Evolutionary conservation across 1,140 invertebrate genomes (phyloP), one percentile per base, ranked within the genome.

Genomic region (Zaprionus taronus): DNA sequence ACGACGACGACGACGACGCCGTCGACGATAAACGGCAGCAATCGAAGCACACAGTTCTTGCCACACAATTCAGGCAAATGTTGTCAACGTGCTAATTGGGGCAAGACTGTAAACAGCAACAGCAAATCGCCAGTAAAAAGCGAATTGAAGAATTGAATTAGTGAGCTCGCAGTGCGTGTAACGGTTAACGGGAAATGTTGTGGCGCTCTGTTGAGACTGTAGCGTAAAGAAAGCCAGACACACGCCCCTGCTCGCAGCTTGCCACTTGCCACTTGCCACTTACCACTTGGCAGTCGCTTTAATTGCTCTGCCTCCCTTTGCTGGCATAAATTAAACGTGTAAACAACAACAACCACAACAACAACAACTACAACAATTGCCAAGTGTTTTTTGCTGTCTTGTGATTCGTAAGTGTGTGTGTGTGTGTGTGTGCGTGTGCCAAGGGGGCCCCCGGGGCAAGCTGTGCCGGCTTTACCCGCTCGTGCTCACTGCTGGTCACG

Each of bases 401-500:
- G 62, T 79, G 49, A 41, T n/a, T 41, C 53, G 58, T 38, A 22
- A 34, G 36, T 47, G 24, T 58, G 38, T 70, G 60, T 62, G 47
- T 72, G 60, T 77, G 61, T 79, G 49, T 65, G 17, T 31, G 17
- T 31, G 31, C 20, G n/a, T 22, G 58, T 41, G 47, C 36, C 36
- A 26, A 41, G 24, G 22, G 49, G 31, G 31, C 31, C 31, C 28
- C 36, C 44, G 24, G 28, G 34, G 68, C 11, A 34, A 34, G 31
- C 56, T 38, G 57, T 72, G 41, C 66, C 72, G 47, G 47, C 38
- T 74, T 74, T 75, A 71, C 34, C 28, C 58, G 26, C 67, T 81
- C 81, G 84, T 85, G 31, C 31, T 34, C 9, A 34, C 31, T 87
- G 69, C 81, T 81, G 84, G 84, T 87, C 84, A 87, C 85, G 79